These are phyloP conservation scores for Schrankia costaestrigalis DNA, from an alignment of 2,888 invertebrate species.

Conservation along the genomic window DNA sequence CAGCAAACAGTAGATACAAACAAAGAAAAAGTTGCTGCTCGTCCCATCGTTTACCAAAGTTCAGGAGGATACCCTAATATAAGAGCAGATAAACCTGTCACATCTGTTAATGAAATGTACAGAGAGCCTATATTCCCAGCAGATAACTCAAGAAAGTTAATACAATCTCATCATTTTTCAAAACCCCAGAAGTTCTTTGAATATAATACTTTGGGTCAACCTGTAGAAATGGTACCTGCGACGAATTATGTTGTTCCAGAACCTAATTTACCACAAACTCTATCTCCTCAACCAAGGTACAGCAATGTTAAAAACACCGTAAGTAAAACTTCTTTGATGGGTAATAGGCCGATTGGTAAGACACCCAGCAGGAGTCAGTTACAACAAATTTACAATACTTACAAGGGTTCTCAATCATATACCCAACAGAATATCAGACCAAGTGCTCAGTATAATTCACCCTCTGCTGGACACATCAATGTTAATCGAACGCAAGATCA, in stretches of 20 bases:
- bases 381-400: constrained; percentile 65
- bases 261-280: constrained; percentile 53
- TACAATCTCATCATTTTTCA: constrained; percentile 16
- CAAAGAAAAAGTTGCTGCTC: constrained; percentile 24
- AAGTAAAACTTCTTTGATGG: constrained; percentile 64
- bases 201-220: constrained; percentile 69
- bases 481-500: too few relatives aligned
- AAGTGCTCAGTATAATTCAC: constrained; percentile 35
- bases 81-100: constrained; percentile 2
- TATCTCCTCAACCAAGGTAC: constrained; percentile 23
- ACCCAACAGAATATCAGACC: constrained; percentile 55
- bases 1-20: constrained; percentile 35
- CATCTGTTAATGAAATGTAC: constrained; percentile 25
- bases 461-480: constrained; percentile 55
- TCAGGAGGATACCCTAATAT: constrained; percentile 10
- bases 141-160: constrained; percentile 41
- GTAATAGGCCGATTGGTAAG: constrained; percentile 41
- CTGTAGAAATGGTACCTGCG: constrained; percentile 56
- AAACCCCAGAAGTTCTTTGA: constrained; percentile 33
- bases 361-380: constrained; percentile 59
- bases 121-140: constrained; percentile 61
- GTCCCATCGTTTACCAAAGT: constrained; percentile 31
- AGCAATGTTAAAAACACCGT: constrained; percentile 59
- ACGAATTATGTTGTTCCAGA: constrained; percentile 39
- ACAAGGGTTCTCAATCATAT: constrained; percentile 64